A percentile compares a stretch with the other conserved stretches of the same genome.
phyloP scores from a whole-genome alignment of 2,113 vertebrate genomes.

The Oreotrochilus melanogaster region DNA sequence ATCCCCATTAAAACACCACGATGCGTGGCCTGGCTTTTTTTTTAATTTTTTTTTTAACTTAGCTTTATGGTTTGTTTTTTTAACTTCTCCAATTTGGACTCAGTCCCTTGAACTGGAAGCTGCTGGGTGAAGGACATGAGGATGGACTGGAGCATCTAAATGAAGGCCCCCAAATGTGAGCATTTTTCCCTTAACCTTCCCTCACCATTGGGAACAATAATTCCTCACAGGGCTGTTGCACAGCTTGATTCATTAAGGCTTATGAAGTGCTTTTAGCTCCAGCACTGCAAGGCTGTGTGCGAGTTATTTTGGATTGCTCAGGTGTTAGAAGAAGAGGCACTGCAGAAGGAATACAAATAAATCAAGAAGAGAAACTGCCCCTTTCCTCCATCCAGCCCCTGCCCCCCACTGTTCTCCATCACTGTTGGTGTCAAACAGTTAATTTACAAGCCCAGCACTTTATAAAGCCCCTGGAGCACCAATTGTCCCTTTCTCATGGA shows the following conservation, averaged over 20 bases:
- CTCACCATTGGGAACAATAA: slow-evolving; percentile 24
- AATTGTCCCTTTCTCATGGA: slow-evolving; percentile 49
- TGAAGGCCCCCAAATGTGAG: slow-evolving; percentile 2
- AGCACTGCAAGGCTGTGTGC: neutral
- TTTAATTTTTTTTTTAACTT: neutral
- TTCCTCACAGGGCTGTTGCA: slow-evolving; percentile 11
- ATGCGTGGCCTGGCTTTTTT: neutral
- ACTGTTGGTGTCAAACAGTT: slow-evolving; percentile 63
- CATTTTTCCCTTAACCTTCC: neutral
- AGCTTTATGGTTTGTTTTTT: neutral
- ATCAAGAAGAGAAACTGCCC: slow-evolving; percentile 40
- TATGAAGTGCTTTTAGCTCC: slow-evolving; percentile 62
- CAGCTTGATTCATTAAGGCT: slow-evolving; percentile 68
- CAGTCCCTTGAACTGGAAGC: neutral
- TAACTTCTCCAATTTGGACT: neutral
- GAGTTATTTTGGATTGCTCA: slow-evolving; percentile 62
- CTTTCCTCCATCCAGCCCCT: slow-evolving; percentile 24
- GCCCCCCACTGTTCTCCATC: slow-evolving; percentile 29
- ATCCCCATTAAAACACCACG: neutral
- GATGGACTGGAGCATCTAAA: neutral
- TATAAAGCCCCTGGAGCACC: slow-evolving; percentile 52
- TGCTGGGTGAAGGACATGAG: neutral
- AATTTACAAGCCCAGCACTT: slow-evolving; percentile 63
- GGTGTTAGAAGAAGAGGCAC: slow-evolving; percentile 34
- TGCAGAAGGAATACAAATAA: slow-evolving; percentile 50